Evolutionary conservation across 2,888 invertebrate species (phyloP), one percentile per base, ranked within the genome.

Genomic region (Cremastobaeus sp.): DNA sequence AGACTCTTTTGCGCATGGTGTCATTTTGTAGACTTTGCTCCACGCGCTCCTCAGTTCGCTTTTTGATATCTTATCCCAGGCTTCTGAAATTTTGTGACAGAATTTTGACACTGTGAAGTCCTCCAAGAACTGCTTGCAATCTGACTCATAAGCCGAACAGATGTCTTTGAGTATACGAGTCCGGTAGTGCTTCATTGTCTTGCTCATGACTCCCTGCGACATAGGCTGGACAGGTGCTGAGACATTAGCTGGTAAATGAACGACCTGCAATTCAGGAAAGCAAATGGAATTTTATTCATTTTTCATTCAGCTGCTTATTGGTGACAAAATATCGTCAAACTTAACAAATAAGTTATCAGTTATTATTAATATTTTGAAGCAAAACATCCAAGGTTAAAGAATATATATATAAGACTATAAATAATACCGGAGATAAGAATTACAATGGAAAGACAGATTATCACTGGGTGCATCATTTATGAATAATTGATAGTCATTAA

Each of bases 161-260:
- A 68, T 34, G 14, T 68, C 68, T 14, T 52, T 68, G 0, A 68
- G 32, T 1, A 60, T 14, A 9, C 52, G 45, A 1, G 45, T 59
- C 0, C 68, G 43, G 11, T 72, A 72, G 25, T 59, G 2, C 32
- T 66, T 65, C 8, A 72, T 55, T 1, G 55, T 48, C 15, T 48
- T 66, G 3, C 48, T 12, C 1, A 72, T 55, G 3, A 72, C 66
- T 30, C 72, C 72, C 55, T 73, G 66, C 20, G 55, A 60, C 66
- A 73, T 60, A 8, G 73, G 73, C 12, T 66, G 66, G 1, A 68
- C 66, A 1, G 62, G 62, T n/a, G 66, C 55, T 12, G 66, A 59
- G 11, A 68, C 60, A 11, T 68, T 73, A 14, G 54, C 54, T 17
- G 72, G 72, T 9, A 73, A 52, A 43, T 73, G 66, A 17, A 65